These are phyloP conservation scores for Asobara japonica DNA, from an alignment of 1,140 invertebrate species.

Conservation along the genomic window DNA sequence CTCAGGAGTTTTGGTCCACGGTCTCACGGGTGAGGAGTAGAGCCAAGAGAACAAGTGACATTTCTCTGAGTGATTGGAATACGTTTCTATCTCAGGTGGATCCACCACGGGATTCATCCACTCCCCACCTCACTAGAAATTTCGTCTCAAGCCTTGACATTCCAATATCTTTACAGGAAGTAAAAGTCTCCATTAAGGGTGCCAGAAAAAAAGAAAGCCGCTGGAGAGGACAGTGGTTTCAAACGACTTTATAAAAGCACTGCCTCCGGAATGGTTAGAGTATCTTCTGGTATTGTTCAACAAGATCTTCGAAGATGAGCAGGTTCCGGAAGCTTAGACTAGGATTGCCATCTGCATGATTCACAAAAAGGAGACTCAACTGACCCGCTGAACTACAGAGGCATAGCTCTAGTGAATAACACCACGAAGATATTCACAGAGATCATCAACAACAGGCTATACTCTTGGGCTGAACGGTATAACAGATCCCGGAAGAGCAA, in stretches of 20 bases:
- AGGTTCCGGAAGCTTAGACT: slow-evolving; percentile 21
- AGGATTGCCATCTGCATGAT: slow-evolving; percentile 3
- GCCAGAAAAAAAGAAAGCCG: not conserved
- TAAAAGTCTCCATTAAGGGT: too few species aligned
- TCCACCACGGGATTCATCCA: too few species aligned
- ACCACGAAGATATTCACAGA: slow-evolving; percentile 36
- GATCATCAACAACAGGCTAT: slow-evolving; percentile 25
- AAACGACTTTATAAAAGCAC: slow-evolving; percentile 15
- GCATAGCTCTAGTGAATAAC: slow-evolving; percentile 17
- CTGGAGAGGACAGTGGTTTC: not conserved
- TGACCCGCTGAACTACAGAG: slow-evolving; percentile 29
- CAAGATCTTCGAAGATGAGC: slow-evolving; percentile 15
- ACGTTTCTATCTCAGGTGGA: too few species aligned
- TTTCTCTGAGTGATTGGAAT: too few species aligned
- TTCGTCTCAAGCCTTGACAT: too few species aligned
- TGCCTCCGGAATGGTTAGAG: slow-evolving; percentile 17
- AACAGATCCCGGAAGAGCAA: slow-evolving; percentile 39
- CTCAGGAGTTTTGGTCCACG: too few species aligned
- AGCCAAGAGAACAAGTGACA: too few species aligned
- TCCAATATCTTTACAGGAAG: too few species aligned
- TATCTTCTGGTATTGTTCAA: slow-evolving; percentile 20
- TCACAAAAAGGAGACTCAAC: slow-evolving; percentile 22
- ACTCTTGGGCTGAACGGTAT: slow-evolving; percentile 28
- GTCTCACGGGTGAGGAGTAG: too few species aligned
- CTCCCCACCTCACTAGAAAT: too few species aligned